Evolutionary conservation across 2,888 invertebrate genomes (phyloP).

Genomic region (Metacarcinus magister): DNA sequence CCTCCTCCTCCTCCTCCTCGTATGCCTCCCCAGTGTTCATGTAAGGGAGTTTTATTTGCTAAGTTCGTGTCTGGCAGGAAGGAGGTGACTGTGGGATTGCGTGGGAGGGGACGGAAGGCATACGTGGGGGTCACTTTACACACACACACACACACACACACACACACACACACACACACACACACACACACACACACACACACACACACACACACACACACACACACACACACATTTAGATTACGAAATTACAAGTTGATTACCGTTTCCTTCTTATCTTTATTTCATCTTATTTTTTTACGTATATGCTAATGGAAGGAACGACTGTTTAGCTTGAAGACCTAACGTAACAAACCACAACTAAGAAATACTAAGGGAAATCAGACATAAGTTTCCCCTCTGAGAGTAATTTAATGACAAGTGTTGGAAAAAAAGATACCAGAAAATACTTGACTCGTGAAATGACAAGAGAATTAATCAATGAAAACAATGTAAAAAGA

Average conservation of each 20-base stretch:
- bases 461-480: no score
- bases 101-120: background rate
- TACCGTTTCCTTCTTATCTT: background rate
- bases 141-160: constrained; percentile 26
- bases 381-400: no score
- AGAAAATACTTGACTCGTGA: no score
- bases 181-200: constrained; percentile 26
- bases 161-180: constrained; percentile 26
- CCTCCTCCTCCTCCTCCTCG: constrained; percentile 4
- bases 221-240: background rate
- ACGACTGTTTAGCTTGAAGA: background rate
- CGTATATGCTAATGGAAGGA: background rate
- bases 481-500: no score
- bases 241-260: background rate
- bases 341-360: background rate
- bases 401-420: no score
- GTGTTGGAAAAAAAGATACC: no score
- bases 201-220: constrained; percentile 4
- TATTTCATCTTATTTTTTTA: no score
- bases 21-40: no score
- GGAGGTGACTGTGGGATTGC: background rate
- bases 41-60: background rate
- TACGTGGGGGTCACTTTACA: background rate
- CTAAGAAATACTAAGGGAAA: background rate
- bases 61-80: background rate